phyloP scores from a whole-genome alignment of 2,113 vertebrate genomes.

The Amblyopsis rosae region DNA sequence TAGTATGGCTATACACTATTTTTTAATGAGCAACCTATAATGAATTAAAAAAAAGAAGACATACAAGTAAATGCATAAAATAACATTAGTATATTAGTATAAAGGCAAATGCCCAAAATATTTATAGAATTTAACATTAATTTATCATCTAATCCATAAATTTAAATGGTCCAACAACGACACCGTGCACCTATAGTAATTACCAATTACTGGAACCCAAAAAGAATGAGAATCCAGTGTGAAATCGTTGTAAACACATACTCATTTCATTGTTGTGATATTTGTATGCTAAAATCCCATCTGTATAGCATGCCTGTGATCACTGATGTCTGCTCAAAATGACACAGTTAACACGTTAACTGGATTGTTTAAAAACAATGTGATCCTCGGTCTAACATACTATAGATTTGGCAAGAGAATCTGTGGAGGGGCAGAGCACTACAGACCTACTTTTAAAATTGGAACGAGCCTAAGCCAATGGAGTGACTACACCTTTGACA shows the following conservation, averaged over 20 bases:
- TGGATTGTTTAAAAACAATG: not conserved
- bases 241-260: not conserved
- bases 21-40: not conserved
- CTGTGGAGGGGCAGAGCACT: not conserved
- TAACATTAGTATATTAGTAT: no score
- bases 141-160: no score
- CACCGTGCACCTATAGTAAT: no score
- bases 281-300: conserved; percentile 22
- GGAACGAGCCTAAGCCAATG: not conserved
- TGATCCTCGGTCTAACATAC: not conserved
- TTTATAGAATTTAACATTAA: no score
- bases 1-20: not conserved
- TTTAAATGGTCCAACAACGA: no score
- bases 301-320: conserved; percentile 11
- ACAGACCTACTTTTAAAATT: not conserved
- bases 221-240: not conserved
- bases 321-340: conserved; percentile 6
- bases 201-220: no score
- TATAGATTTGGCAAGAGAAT: not conserved
- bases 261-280: conserved; percentile 1
- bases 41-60: no score
- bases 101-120: no score
- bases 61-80: no score
- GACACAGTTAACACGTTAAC: not conserved
- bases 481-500: no score